phyloP scores from a whole-genome alignment of 2,797 vertebrate species.

The Molossus alvarezi region DNA sequence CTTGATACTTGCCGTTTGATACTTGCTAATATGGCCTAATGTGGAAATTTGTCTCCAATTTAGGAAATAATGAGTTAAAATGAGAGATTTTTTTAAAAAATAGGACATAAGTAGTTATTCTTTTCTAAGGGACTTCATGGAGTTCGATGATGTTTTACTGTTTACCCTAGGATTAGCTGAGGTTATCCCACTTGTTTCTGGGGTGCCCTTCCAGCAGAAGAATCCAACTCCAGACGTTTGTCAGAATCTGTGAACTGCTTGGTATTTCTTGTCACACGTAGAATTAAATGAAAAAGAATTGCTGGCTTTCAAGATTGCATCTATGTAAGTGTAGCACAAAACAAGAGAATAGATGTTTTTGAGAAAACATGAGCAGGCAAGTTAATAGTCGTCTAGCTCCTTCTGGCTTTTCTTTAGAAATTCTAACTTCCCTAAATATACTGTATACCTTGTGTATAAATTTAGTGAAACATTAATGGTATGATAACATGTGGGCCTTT shows the following conservation, averaged over 20 bases:
- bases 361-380: neutral
- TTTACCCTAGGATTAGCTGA: neutral
- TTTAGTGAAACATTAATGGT: neutral
- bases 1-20: neutral
- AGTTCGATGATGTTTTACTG: neutral
- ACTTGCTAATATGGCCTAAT: neutral
- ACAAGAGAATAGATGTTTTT: neutral
- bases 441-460: neutral
- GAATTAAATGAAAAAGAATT: neutral
- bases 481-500: neutral
- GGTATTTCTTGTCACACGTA: neutral
- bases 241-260: neutral
- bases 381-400: neutral
- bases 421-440: neutral
- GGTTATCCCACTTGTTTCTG: neutral
- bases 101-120: neutral
- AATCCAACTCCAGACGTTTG: neutral
- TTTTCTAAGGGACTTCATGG: neutral
- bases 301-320: neutral
- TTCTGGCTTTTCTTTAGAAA: conserved; percentile 44
- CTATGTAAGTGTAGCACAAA: neutral
- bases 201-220: neutral
- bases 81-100: neutral
- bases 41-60: neutral
- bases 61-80: conserved; percentile 4